Conservation (phyloP, 2,797 vertebrate species). For the Thripadectes ignobilis region DNA sequence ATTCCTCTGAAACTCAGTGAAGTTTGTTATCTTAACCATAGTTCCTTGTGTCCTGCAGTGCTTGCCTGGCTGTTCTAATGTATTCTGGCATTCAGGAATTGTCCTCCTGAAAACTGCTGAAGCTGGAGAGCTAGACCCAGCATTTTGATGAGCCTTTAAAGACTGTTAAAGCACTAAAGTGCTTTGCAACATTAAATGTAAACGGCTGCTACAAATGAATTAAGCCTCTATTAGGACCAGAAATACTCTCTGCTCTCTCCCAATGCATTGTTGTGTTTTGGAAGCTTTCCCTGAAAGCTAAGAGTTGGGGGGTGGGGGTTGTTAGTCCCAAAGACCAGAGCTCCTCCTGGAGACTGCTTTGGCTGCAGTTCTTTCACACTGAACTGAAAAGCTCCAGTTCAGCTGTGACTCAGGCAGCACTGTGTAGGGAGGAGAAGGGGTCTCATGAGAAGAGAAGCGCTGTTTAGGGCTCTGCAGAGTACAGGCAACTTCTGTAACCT, state of each 20-base stretch:
- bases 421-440: not conserved
- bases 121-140: not conserved
- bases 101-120: not conserved
- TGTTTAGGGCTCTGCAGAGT: not conserved
- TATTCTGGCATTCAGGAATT: not conserved
- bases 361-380: not conserved
- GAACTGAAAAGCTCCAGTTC: not conserved
- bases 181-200: constrained; percentile 8
- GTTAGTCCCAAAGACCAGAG: not conserved
- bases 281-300: not conserved
- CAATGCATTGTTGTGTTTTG: not conserved
- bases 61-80: not conserved
- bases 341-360: not conserved
- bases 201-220: not conserved
- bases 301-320: not conserved
- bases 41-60: not conserved
- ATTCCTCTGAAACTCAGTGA: not conserved
- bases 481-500: not conserved
- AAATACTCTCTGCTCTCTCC: not conserved
- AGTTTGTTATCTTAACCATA: not conserved
- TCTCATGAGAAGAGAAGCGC: not conserved
- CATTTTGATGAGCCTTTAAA: constrained; percentile 2
- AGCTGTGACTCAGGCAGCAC: not conserved
- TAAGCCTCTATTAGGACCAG: not conserved
- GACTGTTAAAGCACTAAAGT: not conserved